Percentiles rank a stretch among this genome's conserved stretches.
Conservation (phyloP, 2,888 invertebrate species). For the Drosophila peninsularis region DNA sequence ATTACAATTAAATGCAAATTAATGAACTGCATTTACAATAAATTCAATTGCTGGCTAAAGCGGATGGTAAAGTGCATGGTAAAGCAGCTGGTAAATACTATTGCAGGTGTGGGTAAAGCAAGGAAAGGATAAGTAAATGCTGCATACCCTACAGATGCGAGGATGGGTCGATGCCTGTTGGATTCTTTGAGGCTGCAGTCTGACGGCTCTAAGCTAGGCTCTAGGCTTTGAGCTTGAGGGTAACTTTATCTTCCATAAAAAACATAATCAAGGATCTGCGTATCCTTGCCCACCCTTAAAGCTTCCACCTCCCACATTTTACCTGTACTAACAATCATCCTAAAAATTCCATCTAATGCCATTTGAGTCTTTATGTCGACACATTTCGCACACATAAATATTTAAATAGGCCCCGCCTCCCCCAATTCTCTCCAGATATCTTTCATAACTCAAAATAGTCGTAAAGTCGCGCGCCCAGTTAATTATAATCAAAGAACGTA, state of each 20-base stretch:
- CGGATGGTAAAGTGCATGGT: background rate
- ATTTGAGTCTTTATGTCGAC: background rate
- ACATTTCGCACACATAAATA: constrained; percentile 7
- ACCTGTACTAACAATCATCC: background rate
- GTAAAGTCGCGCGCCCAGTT: constrained; percentile 43
- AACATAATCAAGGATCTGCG: too few relatives aligned
- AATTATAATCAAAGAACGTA: constrained; percentile 67
- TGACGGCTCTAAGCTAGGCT: too few relatives aligned
- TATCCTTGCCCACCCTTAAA: background rate
- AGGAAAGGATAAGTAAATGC: background rate
- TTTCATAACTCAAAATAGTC: constrained; percentile 17
- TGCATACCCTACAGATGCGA: background rate
- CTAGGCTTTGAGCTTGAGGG: too few relatives aligned
- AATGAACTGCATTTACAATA: constrained; percentile 35
- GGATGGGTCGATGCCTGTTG: too few relatives aligned
- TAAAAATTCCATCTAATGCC: background rate
- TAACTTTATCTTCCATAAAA: too few relatives aligned
- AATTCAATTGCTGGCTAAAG: constrained; percentile 1
- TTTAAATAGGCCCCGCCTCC: background rate
- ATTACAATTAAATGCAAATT: constrained; percentile 53
- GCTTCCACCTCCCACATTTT: background rate
- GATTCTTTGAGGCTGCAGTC: too few relatives aligned
- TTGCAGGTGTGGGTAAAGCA: background rate
- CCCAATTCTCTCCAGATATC: background rate
- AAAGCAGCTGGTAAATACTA: background rate